Evolutionary conservation across 2,888 invertebrate genomes (phyloP), one percentile per base, ranked within the genome.

Genomic region (Agonopterix alstromeriana): DNA sequence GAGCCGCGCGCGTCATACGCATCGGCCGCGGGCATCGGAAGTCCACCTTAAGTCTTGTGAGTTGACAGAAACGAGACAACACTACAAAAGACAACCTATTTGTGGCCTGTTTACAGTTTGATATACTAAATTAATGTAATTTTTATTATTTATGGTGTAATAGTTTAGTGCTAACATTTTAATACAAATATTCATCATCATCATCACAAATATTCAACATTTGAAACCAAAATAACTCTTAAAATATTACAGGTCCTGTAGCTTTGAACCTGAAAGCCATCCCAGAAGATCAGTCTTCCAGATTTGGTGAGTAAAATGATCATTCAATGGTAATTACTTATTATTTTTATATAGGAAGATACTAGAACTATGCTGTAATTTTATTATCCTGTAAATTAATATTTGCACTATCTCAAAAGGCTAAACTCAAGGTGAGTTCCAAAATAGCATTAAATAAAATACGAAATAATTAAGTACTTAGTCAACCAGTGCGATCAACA

Each of bases 241-340:
- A 5, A 27, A 9, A 42, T 9, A 11, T 42, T 76, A 45, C 70
- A 79, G 86, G 72, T 47, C 79, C 76, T 0, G 73, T 74, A 2
- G 90, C 90, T 17, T 76, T 96, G 54, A 88, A 92, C 48, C 79
- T 97, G 57, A 93, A 90, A 76, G 95, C 95, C 0, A 95, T 95
- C 68, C 97, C 97, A 0, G 82, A 85, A 35, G 91, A 92, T 35
- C 96, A 97, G 78, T 91, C 91, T 43, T 93, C 96, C 56, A 93
- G 95, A 92, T 93, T 95, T 91, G 94, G 97, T 97, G 85, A 94
- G 95, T 92, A 27, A 14, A 11, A 40, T 27, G 27, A 27, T 27
- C 27, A 7, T 8, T 41, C 0, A 43, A 27, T 27, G n/a, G 11
- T 11, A 42, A 42, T 5, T 7, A 27, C 27, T 27, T 27, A 27